Conservation (phyloP, 1,140 invertebrate species). For the Bilobella aurantiaca region DNA sequence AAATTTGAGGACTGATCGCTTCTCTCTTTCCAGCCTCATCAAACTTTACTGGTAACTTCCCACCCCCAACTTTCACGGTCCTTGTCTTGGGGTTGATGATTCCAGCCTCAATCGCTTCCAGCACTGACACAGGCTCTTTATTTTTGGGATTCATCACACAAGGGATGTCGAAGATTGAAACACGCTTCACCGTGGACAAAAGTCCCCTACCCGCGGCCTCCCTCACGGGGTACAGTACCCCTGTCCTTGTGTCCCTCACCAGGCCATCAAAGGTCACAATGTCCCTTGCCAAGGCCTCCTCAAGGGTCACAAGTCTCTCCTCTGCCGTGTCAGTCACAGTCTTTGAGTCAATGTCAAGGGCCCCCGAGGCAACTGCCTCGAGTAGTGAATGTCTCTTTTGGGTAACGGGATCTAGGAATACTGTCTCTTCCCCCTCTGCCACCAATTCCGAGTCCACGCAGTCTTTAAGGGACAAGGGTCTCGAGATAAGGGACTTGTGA, state of each 20-base stretch:
- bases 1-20: slow-evolving; percentile 26
- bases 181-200: slow-evolving; percentile 32
- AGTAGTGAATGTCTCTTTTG: slow-evolving; percentile 62
- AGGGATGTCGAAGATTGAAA: slow-evolving; percentile 47
- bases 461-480: slow-evolving; percentile 82
- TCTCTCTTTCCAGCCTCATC: slow-evolving; percentile 36
- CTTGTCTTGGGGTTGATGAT: slow-evolving; percentile 12
- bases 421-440: slow-evolving; percentile 50
- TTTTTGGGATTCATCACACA: slow-evolving; percentile 52
- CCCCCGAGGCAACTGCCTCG: slow-evolving; percentile 70
- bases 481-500: slow-evolving; percentile 63
- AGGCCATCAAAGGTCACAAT: slow-evolving; percentile 63
- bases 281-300: slow-evolving; percentile 68
- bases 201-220: slow-evolving; percentile 39
- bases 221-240: slow-evolving; percentile 59
- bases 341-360: slow-evolving; percentile 74
- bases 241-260: slow-evolving; percentile 60
- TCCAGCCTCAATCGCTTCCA: slow-evolving; percentile 52
- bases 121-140: slow-evolving; percentile 21
- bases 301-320: slow-evolving; percentile 72
- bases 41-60: slow-evolving; percentile 17
- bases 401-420: slow-evolving; percentile 65
- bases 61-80: slow-evolving; percentile 9
- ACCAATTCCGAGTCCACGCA: slow-evolving; percentile 69
- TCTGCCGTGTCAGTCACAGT: slow-evolving; percentile 66